Evolutionary conservation across 2,113 vertebrate genomes (phyloP), one percentile per base, ranked within the genome.

Genomic region (Poeciliopsis occidentalis): DNA sequence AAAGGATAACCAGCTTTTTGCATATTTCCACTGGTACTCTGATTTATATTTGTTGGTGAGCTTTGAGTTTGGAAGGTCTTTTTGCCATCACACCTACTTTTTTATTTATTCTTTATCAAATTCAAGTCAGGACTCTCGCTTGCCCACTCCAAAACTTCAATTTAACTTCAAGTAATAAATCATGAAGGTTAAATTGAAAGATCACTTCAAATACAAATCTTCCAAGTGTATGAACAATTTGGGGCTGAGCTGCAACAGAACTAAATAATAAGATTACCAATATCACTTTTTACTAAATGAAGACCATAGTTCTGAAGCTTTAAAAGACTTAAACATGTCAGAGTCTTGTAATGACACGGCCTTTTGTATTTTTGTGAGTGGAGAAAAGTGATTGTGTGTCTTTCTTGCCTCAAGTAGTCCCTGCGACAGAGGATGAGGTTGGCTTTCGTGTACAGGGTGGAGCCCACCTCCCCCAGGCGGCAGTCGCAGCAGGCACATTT

Each of bases 401-500:
- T 75, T 70, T 80, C 95, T 95, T 96, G 98, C 97, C 98, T 99
- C 94, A 99, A 95, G 96, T 99, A 99, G 95, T 99, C 98, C 66
- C 98, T 95, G 88, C 98, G 97, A 93, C 98, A 99, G 84, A 99
- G 96, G 93, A 99, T 99, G 94, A 99, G 97, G 94, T 99, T 99
- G 92, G 98, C 98, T 96, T 99, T 98, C 87, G 98, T 99, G 93
- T 99, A 99, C 91, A 98, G 97, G 89, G 98, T 99, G 92, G 97
- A 99, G 95, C 98, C 97, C 92, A 98, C 98, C 95, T 99, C 98
- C 85, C 98, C 98, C 89, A 99, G 95, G 90, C 98, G 97, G 92
- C 98, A 99, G 95, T 99, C 98, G 3, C 98, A 99, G 95, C 97
- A 99, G 93, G 98, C 97, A 78, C 98, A 99, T 95, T 99, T 99